These are phyloP conservation scores for Polydrusus pterygomalis DNA, from an alignment of 2,888 invertebrate genomes.

Conservation along the genomic window DNA sequence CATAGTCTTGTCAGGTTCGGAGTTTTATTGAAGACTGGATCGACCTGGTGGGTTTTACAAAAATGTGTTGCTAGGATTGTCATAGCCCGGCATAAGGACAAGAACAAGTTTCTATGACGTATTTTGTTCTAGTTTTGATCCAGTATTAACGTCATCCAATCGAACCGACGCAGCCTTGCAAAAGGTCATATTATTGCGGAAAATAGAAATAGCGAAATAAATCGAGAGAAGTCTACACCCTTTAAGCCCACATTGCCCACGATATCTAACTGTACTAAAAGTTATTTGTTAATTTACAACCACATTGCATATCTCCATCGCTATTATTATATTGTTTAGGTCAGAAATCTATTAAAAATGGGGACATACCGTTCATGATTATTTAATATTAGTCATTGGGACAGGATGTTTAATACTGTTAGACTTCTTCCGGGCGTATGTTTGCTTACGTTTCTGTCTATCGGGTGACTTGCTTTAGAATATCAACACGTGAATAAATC, in stretches of 20 bases:
- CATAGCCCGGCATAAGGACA: too few species aligned
- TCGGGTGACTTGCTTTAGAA: too few species aligned
- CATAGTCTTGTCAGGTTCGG: too few species aligned
- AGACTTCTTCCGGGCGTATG: too few species aligned
- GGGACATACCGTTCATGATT: constrained; percentile 4
- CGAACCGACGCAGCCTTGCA: not conserved
- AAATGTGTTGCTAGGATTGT: too few species aligned
- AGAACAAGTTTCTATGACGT: too few species aligned
- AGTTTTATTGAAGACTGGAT: too few species aligned
- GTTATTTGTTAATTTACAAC: constrained; percentile 23
- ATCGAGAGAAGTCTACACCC: constrained; percentile 24
- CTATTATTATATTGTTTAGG: constrained; percentile 22
- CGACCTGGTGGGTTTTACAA: too few species aligned
- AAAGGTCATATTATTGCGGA: constrained; percentile 5
- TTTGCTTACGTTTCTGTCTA: too few species aligned
- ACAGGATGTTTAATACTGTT: not conserved
- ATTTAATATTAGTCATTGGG: not conserved
- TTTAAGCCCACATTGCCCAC: constrained; percentile 33
- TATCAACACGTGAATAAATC: too few species aligned
- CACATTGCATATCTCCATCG: not conserved
- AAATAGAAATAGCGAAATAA: constrained; percentile 5
- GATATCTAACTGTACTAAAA: constrained; percentile 18
- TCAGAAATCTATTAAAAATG: constrained; percentile 4
- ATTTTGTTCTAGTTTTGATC: too few species aligned
- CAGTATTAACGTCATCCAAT: too few species aligned